Conservation (phyloP, 2,113 vertebrate species). For the Otocyon megalotis region DNA sequence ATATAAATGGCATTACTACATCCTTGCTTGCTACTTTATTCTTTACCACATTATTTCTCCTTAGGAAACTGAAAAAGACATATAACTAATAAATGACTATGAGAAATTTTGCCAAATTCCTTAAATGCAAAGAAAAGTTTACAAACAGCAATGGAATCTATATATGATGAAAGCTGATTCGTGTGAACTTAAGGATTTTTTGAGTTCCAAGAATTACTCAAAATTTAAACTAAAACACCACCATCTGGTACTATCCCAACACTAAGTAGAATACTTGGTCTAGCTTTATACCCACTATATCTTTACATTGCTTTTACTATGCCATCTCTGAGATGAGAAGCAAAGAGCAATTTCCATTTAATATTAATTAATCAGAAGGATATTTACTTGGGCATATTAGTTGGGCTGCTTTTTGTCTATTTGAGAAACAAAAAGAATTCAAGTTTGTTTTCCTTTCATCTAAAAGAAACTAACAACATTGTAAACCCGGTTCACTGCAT, state of each 20-base stretch:
- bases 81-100: background rate
- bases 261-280: background rate
- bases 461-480: background rate
- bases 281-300: background rate
- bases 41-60: background rate
- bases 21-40: background rate
- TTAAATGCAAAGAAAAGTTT: background rate
- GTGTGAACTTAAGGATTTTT: background rate
- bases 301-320: background rate
- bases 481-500: background rate
- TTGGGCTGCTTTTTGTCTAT: background rate
- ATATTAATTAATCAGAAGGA: background rate
- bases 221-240: constrained; percentile 17
- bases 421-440: background rate
- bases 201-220: background rate
- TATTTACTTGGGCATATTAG: background rate
- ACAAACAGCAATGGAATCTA: background rate
- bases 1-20: background rate
- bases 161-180: background rate
- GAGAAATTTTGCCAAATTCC: background rate
- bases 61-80: background rate
- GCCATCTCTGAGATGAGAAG: fast-evolving
- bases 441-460: background rate
- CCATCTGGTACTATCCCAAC: background rate
- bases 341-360: background rate